These are phyloP conservation scores for Cassiopea andromeda DNA, from an alignment of 30 jellyfish, hydroid and myxozoan species.

Conservation along the genomic window DNA sequence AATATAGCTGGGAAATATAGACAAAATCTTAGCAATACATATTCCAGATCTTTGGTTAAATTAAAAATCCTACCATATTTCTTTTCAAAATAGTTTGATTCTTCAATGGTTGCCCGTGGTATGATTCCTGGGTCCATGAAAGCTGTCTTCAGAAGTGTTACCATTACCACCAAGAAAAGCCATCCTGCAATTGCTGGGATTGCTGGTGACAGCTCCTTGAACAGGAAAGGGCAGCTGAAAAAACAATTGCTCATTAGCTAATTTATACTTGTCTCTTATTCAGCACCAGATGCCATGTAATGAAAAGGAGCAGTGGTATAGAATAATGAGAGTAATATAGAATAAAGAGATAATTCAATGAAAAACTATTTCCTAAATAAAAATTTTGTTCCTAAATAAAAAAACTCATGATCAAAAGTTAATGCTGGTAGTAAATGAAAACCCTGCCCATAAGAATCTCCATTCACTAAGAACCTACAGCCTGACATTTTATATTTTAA, in stretches of 20 bases:
- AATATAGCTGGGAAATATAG: no score
- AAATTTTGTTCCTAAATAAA: no score
- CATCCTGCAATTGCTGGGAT: conserved; percentile 92
- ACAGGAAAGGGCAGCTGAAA: conserved; percentile 90
- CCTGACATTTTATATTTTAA: no score
- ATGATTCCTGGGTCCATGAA: conserved; percentile 98
- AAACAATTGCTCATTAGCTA: background rate
- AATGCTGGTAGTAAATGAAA: no score
- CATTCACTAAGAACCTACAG: no score
- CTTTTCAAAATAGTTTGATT: conserved; percentile 85
- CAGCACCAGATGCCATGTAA: background rate
- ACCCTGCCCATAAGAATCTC: no score
- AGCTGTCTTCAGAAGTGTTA: conserved; percentile 90
- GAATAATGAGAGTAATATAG: no score
- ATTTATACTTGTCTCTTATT: no score
- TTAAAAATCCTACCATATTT: conserved; percentile 63
- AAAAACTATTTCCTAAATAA: no score
- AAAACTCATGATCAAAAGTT: no score
- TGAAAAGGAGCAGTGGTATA: no score
- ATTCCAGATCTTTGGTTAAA: conserved; percentile 80
- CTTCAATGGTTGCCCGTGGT: conserved; percentile 96
- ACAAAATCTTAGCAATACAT: background rate
- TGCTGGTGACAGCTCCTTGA: conserved; percentile 83
- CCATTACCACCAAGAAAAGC: conserved; percentile 92
- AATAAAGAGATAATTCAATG: no score